Evolutionary conservation across 2,888 invertebrate species (phyloP), one percentile per base, ranked within the genome.

Genomic region (Teleiodes luculella): DNA sequence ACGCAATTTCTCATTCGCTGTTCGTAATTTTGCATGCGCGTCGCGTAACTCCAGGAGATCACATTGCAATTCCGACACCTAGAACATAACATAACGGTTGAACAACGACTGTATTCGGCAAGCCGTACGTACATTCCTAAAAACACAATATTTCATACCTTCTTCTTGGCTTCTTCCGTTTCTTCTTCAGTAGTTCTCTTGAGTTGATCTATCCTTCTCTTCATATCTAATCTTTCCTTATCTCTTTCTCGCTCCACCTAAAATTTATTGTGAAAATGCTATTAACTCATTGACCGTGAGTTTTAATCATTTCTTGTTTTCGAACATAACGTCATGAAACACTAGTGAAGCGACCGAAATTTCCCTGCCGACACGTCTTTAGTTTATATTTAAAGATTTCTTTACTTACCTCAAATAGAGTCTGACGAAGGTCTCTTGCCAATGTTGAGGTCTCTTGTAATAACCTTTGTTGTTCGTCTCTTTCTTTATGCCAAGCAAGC

Each of bases 401-500:
- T 37, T 28, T 50, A 0, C 20, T 50, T 72, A 92, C 93, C 91
- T 96, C 96, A 70, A 95, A 96, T 31, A 97, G 90, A 0, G 97
- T 97, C 80, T 96, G 97, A 11, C 96, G 90, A 47, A 97, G 85
- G 78, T 97, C 97, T 57, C 96, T 90, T 0, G 97, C 97, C 57
- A 97, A 90, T 0, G 96, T 97, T 36, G 96, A 96, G 0, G 97
- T 96, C 86, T 97, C 97, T 75, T 96, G 96, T 30, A 97, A 83
- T 36, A 97, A 82, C n/a, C 97, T 90, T 65, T 97, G 97, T 69
- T 97, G 96, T 69, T 97, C 97, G 76, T 97, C 96, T 18, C 97
- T 91, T 80, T 97, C 97, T 76, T 97, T 97, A 72, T 97, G 97
- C 97, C 97, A 97, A 0, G 97, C 96, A 13, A 97, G 87, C 76